These are phyloP conservation scores for Pycnomerus fuliginosus DNA, from an alignment of 2,888 invertebrate species.

Conservation along the genomic window DNA sequence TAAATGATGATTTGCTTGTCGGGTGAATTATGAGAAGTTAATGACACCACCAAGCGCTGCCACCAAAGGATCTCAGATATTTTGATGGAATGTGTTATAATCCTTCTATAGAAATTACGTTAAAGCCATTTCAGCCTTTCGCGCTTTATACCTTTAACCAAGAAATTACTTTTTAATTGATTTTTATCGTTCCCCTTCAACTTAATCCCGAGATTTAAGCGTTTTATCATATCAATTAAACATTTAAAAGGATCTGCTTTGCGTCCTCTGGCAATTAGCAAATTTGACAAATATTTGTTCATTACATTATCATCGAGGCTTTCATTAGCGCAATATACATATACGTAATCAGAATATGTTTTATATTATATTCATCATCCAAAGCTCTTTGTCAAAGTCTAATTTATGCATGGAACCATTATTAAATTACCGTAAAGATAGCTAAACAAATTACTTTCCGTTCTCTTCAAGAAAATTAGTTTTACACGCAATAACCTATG, in stretches of 20 bases:
- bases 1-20: constrained; percentile 20
- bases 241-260: background rate
- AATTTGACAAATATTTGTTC: constrained; percentile 6
- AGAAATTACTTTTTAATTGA: constrained; percentile 23
- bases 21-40: constrained; percentile 21
- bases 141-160: constrained; percentile 17
- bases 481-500: no score
- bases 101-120: constrained; percentile 17
- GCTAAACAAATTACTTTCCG: constrained; percentile 22
- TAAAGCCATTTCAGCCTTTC: constrained; percentile 15
- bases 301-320: background rate
- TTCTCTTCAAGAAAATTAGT: constrained; percentile 16
- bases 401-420: constrained; percentile 25
- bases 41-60: constrained; percentile 13
- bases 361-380: constrained; percentile 15
- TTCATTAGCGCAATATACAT: constrained; percentile 12
- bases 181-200: constrained; percentile 19
- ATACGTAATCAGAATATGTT: constrained; percentile 8
- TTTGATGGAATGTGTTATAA: constrained; percentile 21
- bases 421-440: constrained; percentile 21
- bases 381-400: constrained; percentile 16
- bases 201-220: constrained; percentile 17
- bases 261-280: background rate
- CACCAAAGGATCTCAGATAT: constrained; percentile 12
- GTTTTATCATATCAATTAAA: constrained; percentile 9